phyloP scores from a whole-genome alignment of 2,888 invertebrate species.

The Luperina testacea region DNA sequence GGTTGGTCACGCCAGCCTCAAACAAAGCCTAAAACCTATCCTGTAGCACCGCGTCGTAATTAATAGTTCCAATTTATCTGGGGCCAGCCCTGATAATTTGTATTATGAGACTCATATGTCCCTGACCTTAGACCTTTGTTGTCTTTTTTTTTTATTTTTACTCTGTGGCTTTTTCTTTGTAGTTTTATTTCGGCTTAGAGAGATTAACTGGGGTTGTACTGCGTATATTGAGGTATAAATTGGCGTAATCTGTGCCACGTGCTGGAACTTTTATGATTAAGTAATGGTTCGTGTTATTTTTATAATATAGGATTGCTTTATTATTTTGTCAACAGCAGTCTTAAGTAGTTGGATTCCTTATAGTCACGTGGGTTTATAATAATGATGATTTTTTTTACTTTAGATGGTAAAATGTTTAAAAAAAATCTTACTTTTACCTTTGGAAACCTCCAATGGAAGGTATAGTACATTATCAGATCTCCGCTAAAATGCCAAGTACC shows the following conservation, averaged over 20 bases:
- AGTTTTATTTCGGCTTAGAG: constrained; percentile 21
- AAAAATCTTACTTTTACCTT: not conserved
- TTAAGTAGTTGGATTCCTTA: not conserved
- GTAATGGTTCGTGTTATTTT: not conserved
- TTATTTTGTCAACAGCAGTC: not conserved
- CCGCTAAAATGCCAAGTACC: constrained; percentile 10
- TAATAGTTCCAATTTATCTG: constrained; percentile 63
- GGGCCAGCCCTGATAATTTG: constrained; percentile 53
- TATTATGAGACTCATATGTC: constrained; percentile 47
- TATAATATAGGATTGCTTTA: not conserved
- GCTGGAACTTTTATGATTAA: not conserved
- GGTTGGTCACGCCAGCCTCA: not conserved
- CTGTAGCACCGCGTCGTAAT: constrained; percentile 43
- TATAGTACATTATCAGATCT: not conserved
- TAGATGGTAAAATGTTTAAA: not conserved
- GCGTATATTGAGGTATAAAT: constrained; percentile 14
- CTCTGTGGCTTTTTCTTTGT: constrained; percentile 19
- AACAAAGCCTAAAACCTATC: constrained; percentile 38
- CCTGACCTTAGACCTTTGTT: constrained; percentile 50
- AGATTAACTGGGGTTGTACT: not conserved
- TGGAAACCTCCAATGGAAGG: not conserved
- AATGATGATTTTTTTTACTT: too few species aligned
- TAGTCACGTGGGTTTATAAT: not conserved
- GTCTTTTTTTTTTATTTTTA: constrained; percentile 32
- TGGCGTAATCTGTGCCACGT: constrained; percentile 26